Evolutionary conservation across 1,140 invertebrate species (phyloP), one percentile per base, ranked within the genome.

Genomic region (Neotoxoptera formosana): DNA sequence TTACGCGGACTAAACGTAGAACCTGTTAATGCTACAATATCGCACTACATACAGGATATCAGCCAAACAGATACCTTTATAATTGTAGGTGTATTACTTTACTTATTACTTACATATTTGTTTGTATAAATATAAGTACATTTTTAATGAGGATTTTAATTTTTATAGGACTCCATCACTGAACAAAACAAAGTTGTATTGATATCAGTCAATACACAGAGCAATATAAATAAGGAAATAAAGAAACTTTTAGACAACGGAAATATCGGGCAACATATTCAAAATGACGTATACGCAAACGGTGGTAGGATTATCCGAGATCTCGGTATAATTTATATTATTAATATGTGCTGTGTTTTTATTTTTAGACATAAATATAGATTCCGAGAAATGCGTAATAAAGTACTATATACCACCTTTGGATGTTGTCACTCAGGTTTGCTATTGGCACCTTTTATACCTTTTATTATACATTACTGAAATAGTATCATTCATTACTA

Each of bases 111-210:
- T 7, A n/a, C n/a, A n/a, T n/a, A 21, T 91, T 92, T 7, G 9
- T 23, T 86, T 92, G 7, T 84, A 45, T 11, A 83, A 25, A 84
- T 67, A 30, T 21, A 67, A n/a, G 3, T 30, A 45, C 41, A 17
- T 11, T 41, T 20, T 83, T 45, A 86, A 30, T 7, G 3, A 45
- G 8, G 14, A 30, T n/a, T 30, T 51, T 36, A 23, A 23, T 6
- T 20, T 51, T 86, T 84, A 56, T 51, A 93, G 91, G 91, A 93
- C 45, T 93, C 91, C 8, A 93, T 93, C 45, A 93, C 48, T n/a
- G 48, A 84, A 51, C 34, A 56, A 23, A 53, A 86, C 56, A 51
- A 93, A 93, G 91, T 56, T 11, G 48, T 93, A 41, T 41, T 93
- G 30, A 84, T 93, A 36, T 93, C 91, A 56, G 81, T 56, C 41